phyloP scores from a whole-genome alignment of 1,140 invertebrate species.

The Papilio machaon region DNA sequence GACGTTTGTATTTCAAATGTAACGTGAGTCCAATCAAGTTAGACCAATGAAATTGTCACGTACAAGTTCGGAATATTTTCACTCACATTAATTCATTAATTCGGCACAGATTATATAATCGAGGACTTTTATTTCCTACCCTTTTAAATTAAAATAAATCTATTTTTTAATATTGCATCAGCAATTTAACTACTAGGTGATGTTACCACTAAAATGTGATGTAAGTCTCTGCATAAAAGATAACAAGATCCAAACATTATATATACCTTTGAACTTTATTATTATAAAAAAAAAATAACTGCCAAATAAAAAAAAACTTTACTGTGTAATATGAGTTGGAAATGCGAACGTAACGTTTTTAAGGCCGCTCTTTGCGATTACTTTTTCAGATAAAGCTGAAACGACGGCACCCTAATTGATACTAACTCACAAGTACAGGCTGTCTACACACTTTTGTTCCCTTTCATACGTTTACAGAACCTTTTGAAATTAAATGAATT shows the following conservation, averaged over 20 bases:
- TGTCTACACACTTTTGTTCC: not conserved
- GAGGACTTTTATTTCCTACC: too few relatives aligned
- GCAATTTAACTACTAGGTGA: too few relatives aligned
- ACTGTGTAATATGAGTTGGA: not conserved
- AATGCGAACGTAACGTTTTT: conserved; percentile 7
- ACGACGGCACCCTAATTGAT: conserved; percentile 13
- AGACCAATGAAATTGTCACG: not conserved
- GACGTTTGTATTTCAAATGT: not conserved
- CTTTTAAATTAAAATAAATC: too few relatives aligned
- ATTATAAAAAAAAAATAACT: not conserved
- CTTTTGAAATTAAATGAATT: not conserved
- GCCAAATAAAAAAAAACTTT: not conserved
- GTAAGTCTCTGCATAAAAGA: not conserved
- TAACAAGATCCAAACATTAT: not conserved
- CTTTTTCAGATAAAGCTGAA: not conserved
- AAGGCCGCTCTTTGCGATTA: not conserved
- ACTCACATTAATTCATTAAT: not conserved
- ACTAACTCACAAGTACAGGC: not conserved
- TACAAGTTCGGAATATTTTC: not conserved
- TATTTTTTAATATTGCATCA: too few relatives aligned
- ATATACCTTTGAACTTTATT: not conserved
- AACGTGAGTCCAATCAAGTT: too few relatives aligned
- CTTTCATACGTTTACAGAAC: not conserved
- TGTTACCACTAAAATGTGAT: too few relatives aligned
- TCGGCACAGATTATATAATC: too few relatives aligned